Conservation (phyloP, 2,888 invertebrate species). For the Papilio demoleus region DNA sequence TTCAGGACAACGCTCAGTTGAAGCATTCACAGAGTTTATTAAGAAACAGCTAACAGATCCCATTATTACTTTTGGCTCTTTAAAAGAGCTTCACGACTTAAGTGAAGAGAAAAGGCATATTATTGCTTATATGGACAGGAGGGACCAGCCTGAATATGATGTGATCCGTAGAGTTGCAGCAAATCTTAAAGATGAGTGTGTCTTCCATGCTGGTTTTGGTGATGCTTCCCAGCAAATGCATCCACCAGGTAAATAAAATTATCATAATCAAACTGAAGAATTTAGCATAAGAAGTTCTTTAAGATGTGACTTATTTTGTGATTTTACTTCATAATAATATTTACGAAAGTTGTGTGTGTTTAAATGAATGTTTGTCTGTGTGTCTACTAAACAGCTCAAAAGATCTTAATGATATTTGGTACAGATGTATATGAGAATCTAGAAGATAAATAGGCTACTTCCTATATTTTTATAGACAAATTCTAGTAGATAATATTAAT, state of each 20-base stretch:
- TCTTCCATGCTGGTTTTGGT: conserved; percentile 96
- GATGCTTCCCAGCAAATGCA: conserved; percentile 92
- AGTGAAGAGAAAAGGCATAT: conserved; percentile 93
- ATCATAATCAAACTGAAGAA: not conserved
- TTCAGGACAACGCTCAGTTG: conserved; percentile 90
- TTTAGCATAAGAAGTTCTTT: no score
- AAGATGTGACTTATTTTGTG: no score
- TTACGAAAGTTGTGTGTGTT: no score
- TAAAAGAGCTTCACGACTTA: conserved; percentile 88
- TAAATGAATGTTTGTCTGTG: no score
- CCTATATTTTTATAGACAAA: no score
- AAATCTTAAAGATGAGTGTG: conserved; percentile 97
- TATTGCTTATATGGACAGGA: conserved; percentile 94
- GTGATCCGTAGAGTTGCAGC: conserved; percentile 92
- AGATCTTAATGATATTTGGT: no score
- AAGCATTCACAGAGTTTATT: conserved; percentile 95
- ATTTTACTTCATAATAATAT: no score
- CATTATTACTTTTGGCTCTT: conserved; percentile 88
- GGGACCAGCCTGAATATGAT: conserved; percentile 91
- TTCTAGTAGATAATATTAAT: no score
- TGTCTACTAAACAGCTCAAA: no score
- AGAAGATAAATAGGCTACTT: no score
- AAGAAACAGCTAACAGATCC: conserved; percentile 95
- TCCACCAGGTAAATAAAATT: conserved; percentile 85
- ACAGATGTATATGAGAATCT: no score